phyloP scores from a whole-genome alignment of 2,888 invertebrate species.

The Xiphydria camelus region DNA sequence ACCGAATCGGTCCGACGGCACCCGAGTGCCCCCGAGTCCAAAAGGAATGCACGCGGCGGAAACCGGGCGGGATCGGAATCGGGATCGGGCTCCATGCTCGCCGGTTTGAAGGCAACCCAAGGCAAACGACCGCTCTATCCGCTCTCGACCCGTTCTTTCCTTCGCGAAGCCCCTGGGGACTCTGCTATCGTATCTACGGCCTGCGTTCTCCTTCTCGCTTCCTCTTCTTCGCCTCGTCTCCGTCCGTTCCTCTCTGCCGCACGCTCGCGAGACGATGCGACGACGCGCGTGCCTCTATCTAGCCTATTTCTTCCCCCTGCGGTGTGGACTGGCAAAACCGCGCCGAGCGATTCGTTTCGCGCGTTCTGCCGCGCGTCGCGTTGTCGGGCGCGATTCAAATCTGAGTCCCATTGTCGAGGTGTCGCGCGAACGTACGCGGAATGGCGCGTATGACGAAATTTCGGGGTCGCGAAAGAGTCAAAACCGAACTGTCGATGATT shows the following conservation, averaged over 20 bases:
- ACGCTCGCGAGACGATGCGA: not conserved
- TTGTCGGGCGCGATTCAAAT: too few species aligned
- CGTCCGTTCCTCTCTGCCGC: not conserved
- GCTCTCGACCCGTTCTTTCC: slow-evolving; percentile 36
- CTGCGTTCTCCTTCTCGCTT: too few species aligned
- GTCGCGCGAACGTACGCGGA: too few species aligned
- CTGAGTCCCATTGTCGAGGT: too few species aligned
- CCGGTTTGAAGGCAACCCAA: slow-evolving; percentile 52
- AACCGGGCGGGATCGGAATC: slow-evolving; percentile 53
- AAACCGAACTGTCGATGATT: too few species aligned
- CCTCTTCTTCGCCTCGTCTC: not conserved
- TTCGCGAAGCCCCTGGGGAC: slow-evolving; percentile 20
- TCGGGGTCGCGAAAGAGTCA: too few species aligned
- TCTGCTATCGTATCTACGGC: slow-evolving; percentile 9
- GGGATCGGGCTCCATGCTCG: slow-evolving; percentile 46
- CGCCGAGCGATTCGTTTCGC: not conserved
- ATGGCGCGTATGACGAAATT: too few species aligned
- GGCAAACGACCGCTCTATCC: slow-evolving; percentile 52
- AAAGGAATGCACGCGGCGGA: slow-evolving; percentile 54
- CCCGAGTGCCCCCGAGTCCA: not conserved
- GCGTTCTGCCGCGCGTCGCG: too few species aligned
- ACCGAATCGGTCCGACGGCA: not conserved
- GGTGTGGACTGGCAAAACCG: not conserved
- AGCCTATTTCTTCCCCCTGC: not conserved
- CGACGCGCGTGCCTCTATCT: not conserved